phyloP scores from a whole-genome alignment of 1,140 invertebrate genomes.

The Drosophila serrata region DNA sequence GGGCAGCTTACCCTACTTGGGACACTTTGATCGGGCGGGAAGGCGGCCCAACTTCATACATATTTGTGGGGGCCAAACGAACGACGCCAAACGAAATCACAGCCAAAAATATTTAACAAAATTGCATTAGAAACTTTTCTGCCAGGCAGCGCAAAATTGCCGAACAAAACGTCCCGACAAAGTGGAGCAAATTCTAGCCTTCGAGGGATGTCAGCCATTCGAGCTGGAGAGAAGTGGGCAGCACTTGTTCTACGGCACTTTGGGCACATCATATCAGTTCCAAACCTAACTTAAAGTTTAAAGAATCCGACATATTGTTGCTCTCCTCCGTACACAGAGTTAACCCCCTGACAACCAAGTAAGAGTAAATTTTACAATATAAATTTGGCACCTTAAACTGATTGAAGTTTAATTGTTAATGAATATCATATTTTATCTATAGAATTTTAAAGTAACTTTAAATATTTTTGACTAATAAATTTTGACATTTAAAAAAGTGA shows the following conservation, averaged over 20 bases:
- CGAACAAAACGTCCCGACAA: slow-evolving; percentile 52
- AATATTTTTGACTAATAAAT: too few relatives aligned
- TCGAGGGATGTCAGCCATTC: slow-evolving; percentile 13
- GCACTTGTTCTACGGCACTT: slow-evolving; percentile 11
- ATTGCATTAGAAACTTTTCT: slow-evolving; percentile 77
- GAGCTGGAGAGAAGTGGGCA: neutral
- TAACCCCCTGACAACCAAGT: slow-evolving; percentile 7
- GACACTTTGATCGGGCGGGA: slow-evolving; percentile 13
- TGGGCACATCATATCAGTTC: slow-evolving; percentile 31
- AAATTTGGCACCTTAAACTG: neutral
- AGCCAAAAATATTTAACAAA: slow-evolving; percentile 69
- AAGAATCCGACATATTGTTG: slow-evolving; percentile 8
- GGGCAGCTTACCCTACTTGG: slow-evolving; percentile 12
- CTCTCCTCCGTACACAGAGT: neutral
- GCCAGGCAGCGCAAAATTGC: slow-evolving; percentile 40
- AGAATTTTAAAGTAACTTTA: neutral
- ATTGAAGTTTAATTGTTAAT: neutral
- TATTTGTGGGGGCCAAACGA: slow-evolving; percentile 31
- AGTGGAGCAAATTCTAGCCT: slow-evolving; percentile 38
- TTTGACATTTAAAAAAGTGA: too few relatives aligned
- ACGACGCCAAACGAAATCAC: slow-evolving; percentile 56
- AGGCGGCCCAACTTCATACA: slow-evolving; percentile 44
- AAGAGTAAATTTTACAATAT: too few relatives aligned
- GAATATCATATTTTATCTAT: neutral
- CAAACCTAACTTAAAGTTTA: slow-evolving; percentile 25